Percentiles rank a stretch among this genome's conserved stretches.
These are phyloP conservation scores for Nomada ruficornis DNA, from an alignment of 2,888 invertebrate genomes.

Conservation along the genomic window DNA sequence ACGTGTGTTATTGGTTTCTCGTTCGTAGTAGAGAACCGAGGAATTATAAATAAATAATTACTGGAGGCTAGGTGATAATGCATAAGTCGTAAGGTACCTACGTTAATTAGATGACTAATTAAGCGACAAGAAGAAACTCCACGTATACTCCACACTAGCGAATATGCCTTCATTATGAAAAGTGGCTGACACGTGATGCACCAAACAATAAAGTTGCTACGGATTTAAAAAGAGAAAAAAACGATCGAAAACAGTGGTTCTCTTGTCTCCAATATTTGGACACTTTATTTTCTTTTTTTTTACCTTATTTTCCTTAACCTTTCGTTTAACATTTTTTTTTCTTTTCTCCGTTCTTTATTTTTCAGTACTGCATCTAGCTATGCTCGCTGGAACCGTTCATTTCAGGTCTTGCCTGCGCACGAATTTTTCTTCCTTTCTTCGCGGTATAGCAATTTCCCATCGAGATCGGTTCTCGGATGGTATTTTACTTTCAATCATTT, in stretches of 20 bases:
- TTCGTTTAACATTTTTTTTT: background rate
- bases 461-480: background rate
- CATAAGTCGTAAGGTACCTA: slow-evolving; percentile 76
- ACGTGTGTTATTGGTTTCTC: slow-evolving; percentile 28
- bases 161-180: slow-evolving; percentile 80
- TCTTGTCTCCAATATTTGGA: slow-evolving; percentile 63
- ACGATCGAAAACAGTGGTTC: slow-evolving; percentile 57
- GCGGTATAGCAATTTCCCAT: too few relatives aligned
- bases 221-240: slow-evolving; percentile 39
- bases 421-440: background rate
- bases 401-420: slow-evolving; percentile 35
- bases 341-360: background rate
- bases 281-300: slow-evolving; percentile 32
- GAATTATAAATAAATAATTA: slow-evolving; percentile 58
- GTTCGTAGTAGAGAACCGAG: slow-evolving; percentile 27
- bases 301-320: slow-evolving; percentile 28
- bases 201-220: slow-evolving; percentile 81
- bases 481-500: background rate
- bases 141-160: slow-evolving; percentile 78
- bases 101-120: slow-evolving; percentile 72
- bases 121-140: slow-evolving; percentile 68
- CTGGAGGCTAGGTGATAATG: slow-evolving; percentile 76
- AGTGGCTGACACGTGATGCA: slow-evolving; percentile 80
- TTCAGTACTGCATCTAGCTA: background rate
- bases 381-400: slow-evolving; percentile 17